These are phyloP conservation scores for Hemicrepidius hirtus DNA, from an alignment of 2,888 invertebrate genomes.

Conservation along the genomic window DNA sequence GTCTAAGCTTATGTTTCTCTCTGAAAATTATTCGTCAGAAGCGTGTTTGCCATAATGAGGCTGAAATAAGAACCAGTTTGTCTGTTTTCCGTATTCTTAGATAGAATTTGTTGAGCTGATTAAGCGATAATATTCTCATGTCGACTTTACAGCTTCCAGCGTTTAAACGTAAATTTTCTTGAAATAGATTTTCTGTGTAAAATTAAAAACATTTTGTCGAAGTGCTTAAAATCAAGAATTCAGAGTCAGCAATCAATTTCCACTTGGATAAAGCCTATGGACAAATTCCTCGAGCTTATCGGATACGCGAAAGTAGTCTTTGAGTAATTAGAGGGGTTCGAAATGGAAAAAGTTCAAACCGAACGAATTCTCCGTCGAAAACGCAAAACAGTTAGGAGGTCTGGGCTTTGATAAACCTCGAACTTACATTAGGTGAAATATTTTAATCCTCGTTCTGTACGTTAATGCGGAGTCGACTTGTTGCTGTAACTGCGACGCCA, in stretches of 20 bases:
- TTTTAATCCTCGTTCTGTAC: conserved; percentile 40
- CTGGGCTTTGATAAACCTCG: conserved; percentile 20
- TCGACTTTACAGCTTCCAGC: conserved; percentile 1
- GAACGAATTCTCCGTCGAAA: conserved; percentile 8
- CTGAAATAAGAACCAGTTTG: conserved; percentile 3
- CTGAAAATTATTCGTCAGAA: conserved; percentile 18
- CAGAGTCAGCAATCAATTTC: conserved; percentile 22
- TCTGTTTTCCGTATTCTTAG: conserved; percentile 19
- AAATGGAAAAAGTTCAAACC: conserved; percentile 33
- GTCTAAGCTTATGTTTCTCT: not conserved
- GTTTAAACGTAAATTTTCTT: not conserved
- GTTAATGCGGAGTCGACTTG: conserved; percentile 54
- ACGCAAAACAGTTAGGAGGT: conserved; percentile 9
- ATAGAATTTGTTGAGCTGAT: conserved; percentile 26
- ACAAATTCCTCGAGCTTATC: conserved; percentile 30
- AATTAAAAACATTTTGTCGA: conserved; percentile 20
- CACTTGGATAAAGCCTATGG: conserved; percentile 18
- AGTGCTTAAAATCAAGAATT: not conserved
- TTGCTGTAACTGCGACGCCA: conserved; percentile 56
- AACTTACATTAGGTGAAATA: conserved; percentile 29
- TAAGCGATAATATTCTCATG: conserved; percentile 18
- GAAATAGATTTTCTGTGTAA: not conserved
- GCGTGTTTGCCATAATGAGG: conserved; percentile 7
- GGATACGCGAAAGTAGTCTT: conserved; percentile 30
- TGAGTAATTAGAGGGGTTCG: conserved; percentile 28